These are phyloP conservation scores for Ochotona princeps DNA, from an alignment of 2,113 vertebrate genomes.

Conservation along the genomic window DNA sequence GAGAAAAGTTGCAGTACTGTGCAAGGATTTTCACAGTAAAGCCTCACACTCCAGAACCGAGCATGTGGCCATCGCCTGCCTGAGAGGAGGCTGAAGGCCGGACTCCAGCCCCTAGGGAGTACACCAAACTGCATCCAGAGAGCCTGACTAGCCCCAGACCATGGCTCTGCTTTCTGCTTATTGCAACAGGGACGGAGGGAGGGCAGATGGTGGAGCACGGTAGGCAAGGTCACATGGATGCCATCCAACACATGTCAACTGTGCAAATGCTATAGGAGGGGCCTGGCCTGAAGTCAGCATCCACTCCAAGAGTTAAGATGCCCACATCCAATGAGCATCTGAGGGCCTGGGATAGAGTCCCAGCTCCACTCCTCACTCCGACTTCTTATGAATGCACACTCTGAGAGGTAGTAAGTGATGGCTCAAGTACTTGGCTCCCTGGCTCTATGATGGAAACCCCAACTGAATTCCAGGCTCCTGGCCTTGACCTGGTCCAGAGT, in stretches of 20 bases:
- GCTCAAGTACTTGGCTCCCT: no score
- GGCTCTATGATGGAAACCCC: no score
- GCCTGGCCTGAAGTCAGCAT: not conserved
- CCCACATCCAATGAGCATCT: no score
- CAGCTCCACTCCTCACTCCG: no score
- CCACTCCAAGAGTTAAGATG: no score
- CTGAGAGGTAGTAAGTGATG: no score
- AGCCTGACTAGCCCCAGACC: not conserved
- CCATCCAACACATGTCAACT: not conserved
- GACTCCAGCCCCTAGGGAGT: no score
- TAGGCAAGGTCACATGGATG: not conserved
- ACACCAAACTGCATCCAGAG: not conserved
- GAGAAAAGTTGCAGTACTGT: not conserved
- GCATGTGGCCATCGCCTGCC: not conserved
- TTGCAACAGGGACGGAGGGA: not conserved
- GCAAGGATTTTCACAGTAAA: not conserved
- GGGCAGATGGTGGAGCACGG: not conserved
- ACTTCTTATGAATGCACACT: no score
- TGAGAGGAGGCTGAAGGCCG: not conserved
- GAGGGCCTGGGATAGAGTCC: no score
- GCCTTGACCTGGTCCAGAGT: no score
- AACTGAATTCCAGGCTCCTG: no score
- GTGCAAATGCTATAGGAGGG: not conserved
- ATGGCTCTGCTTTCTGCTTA: no score
- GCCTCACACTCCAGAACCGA: not conserved